Evolutionary conservation across 2,888 invertebrate genomes (phyloP).

Genomic region (Zhuqinia jingwanae): DNA sequence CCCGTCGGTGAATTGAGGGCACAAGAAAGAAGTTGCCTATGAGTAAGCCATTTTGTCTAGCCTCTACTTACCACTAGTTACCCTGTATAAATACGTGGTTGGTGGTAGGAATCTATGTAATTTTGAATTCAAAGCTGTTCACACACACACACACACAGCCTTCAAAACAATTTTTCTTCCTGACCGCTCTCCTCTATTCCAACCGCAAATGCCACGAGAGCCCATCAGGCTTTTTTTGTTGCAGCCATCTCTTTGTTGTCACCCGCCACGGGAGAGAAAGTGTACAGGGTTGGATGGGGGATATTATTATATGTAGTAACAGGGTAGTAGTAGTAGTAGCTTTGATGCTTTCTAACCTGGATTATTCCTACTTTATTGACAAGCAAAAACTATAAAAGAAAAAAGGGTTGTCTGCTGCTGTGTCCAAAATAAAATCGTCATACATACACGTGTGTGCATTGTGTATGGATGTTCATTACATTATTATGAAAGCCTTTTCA

Average conservation of each 20-base stretch:
- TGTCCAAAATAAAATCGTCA: too few species aligned
- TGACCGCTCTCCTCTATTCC: constrained; percentile 58
- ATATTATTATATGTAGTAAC: too few species aligned
- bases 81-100: constrained; percentile 4
- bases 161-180: constrained; percentile 69
- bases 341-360: constrained; percentile 30
- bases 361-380: constrained; percentile 56
- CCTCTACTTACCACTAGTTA: too few species aligned
- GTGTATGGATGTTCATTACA: too few species aligned
- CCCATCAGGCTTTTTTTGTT: constrained; percentile 52
- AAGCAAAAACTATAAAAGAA: background rate
- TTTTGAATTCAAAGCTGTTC: constrained; percentile 67
- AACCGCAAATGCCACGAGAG: constrained; percentile 69
- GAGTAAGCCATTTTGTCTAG: too few species aligned
- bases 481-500: background rate
- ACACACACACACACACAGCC: constrained; percentile 52
- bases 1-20: background rate
- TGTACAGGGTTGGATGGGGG: background rate
- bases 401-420: constrained; percentile 41
- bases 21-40: background rate
- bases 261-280: constrained; percentile 19
- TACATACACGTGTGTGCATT: background rate
- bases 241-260: background rate
- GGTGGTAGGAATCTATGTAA: constrained; percentile 9
- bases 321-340: constrained; percentile 12